phyloP scores from a whole-genome alignment of 2,888 invertebrate species.

The Ceriagrion tenellum region DNA sequence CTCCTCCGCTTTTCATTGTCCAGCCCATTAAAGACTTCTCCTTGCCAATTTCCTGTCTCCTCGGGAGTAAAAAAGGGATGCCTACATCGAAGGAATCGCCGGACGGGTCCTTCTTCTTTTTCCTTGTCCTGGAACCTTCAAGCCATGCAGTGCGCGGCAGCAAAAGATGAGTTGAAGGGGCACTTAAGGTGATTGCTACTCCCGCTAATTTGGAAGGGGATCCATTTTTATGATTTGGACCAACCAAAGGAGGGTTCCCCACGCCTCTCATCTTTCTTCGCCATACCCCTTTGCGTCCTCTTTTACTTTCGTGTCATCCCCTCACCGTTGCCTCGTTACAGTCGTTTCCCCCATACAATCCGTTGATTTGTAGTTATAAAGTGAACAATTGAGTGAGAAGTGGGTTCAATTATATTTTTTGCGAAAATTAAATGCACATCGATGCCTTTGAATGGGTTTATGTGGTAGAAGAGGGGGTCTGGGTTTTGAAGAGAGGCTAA shows the following conservation, averaged over 20 bases:
- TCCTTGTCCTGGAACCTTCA: neutral
- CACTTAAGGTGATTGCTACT: constrained; percentile 41
- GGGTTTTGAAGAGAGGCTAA: no score
- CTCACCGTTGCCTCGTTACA: neutral
- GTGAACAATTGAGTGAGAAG: no score
- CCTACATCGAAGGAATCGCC: neutral
- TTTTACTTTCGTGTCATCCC: neutral
- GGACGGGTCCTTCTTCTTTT: neutral
- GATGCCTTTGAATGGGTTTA: no score
- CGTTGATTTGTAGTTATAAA: neutral
- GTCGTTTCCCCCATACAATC: neutral
- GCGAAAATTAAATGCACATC: no score
- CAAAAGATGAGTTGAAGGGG: neutral
- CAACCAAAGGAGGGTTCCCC: neutral
- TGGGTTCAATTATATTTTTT: no score
- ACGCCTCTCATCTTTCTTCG: neutral
- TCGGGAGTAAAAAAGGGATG: neutral
- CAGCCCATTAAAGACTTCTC: neutral
- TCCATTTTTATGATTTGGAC: constrained; percentile 15
- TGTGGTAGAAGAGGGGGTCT: no score
- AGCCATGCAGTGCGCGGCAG: neutral
- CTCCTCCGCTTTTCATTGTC: neutral
- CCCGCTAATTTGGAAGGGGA: neutral
- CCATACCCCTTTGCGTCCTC: neutral
- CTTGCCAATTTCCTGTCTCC: neutral